phyloP scores from a whole-genome alignment of 2,888 invertebrate genomes.

The Mimas tiliae region DNA sequence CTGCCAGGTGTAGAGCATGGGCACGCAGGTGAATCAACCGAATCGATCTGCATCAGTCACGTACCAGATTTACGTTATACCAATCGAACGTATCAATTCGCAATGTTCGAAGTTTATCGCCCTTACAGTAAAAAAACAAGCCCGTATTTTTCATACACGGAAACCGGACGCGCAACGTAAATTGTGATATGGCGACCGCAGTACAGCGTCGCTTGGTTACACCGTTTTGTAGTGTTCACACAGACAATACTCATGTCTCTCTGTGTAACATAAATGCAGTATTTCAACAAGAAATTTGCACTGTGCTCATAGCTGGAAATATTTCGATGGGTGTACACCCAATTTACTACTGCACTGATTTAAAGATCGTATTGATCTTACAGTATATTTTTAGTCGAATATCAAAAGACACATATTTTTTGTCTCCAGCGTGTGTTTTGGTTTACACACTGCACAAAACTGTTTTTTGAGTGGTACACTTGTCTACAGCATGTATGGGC shows the following conservation, averaged over 20 bases:
- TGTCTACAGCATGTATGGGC: too few relatives aligned
- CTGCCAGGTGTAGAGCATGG: too few relatives aligned
- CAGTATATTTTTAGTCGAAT: background rate
- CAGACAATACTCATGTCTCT: constrained; percentile 33
- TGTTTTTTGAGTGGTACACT: too few relatives aligned
- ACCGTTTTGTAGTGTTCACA: constrained; percentile 21
- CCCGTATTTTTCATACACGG: constrained; percentile 39
- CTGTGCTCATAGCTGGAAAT: constrained; percentile 10
- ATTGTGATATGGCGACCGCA: constrained; percentile 47
- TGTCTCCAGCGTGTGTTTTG: too few relatives aligned
- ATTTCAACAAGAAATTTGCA: constrained; percentile 14
- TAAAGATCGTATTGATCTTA: background rate
- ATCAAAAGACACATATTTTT: background rate
- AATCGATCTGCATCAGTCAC: background rate
- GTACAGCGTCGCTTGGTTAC: constrained; percentile 41
- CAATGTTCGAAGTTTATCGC: constrained; percentile 24
- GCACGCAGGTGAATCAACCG: too few relatives aligned
- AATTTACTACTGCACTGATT: constrained; percentile 2
- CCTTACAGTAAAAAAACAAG: constrained; percentile 36
- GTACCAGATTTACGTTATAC: background rate
- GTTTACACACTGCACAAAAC: too few relatives aligned
- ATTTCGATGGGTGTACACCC: background rate
- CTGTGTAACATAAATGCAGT: constrained; percentile 27
- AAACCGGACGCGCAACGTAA: constrained; percentile 38
- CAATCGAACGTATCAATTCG: background rate